Evolutionary conservation across 2,113 vertebrate species (phyloP), one percentile per base, ranked within the genome.

Genomic region (Sialia sialis): DNA sequence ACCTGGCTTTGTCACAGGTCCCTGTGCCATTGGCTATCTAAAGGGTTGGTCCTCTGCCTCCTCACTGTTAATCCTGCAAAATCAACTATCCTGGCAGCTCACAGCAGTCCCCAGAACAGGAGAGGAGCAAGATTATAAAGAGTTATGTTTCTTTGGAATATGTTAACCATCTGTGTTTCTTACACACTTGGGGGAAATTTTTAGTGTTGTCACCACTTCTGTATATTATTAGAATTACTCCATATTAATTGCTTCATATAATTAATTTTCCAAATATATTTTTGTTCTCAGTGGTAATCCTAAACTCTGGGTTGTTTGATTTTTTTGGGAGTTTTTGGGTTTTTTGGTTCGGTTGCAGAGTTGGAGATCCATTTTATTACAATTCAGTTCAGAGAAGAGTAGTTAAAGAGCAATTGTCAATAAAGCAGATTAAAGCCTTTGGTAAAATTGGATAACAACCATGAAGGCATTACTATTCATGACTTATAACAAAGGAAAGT

Each of bases 401-500:
- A 62, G 44, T 83, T 93, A n/a, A 87, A 82, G 41, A 89, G 39
- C 83, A 73, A 80, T 92, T 91, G 88, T 93, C 92, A 96, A 68
- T 92, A 93, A 67, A 87, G 73, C 64, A 75, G 80, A 84, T 95
- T 95, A 94, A 92, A 90, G 82, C 73, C 43, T 79, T 43, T 78
- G 43, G 86, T 81, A 87, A 94, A 95, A 89, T 60, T 67, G 76
- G 73, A 64, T 92, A 94, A 96, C 73, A 84, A 90, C 89, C 80
- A 39, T 93, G 76, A 96, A 90, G 76, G 69, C 73, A 93, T 97
- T 95, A 93, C 68, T 92, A 27, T 89, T 93, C 6, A 3, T 78
- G 80, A 92, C n/a, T 84, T 92, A 29, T 6, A 84, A 94, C 73
- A 93, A 94, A 93, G 69, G 83, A 36, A 92, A 26, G 43, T 81